phyloP scores from a whole-genome alignment of 2,888 invertebrate species.

The Clistopyga incitator region DNA sequence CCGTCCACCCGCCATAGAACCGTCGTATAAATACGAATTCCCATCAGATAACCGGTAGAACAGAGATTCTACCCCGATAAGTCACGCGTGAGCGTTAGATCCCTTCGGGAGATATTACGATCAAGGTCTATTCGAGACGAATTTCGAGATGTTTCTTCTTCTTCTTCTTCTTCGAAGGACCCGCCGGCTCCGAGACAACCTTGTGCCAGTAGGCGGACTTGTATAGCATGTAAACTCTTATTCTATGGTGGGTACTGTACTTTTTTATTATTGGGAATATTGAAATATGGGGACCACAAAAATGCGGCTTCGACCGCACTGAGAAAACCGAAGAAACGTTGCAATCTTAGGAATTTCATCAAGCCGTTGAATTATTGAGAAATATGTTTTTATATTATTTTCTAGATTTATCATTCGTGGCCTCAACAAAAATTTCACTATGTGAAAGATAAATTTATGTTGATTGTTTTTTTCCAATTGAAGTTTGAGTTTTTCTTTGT shows the following conservation, averaged over 20 bases:
- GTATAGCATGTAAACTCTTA: not conserved
- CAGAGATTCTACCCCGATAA: conserved; percentile 62
- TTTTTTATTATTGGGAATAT: not conserved
- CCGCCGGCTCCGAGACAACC: conserved; percentile 19
- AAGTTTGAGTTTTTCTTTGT: too few relatives aligned
- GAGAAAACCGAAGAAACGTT: too few relatives aligned
- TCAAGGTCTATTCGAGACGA: conserved; percentile 62
- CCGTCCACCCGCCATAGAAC: conserved; percentile 39
- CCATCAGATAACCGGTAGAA: conserved; percentile 57
- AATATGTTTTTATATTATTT: too few relatives aligned
- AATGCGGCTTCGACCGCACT: not conserved
- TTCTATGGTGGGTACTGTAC: not conserved
- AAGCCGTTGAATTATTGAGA: too few relatives aligned
- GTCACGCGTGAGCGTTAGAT: conserved; percentile 64
- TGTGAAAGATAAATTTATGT: too few relatives aligned
- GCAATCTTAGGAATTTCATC: too few relatives aligned
- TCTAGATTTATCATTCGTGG: too few relatives aligned
- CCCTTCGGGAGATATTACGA: conserved; percentile 47
- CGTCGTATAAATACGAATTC: conserved; percentile 25
- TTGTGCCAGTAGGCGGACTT: not conserved
- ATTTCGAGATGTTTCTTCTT: conserved; percentile 61
- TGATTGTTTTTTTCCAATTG: too few relatives aligned
- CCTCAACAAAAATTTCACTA: too few relatives aligned
- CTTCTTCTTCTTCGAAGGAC: conserved; percentile 30
- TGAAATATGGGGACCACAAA: not conserved